Evolutionary conservation across 2,113 vertebrate genomes (phyloP).

Genomic region (Thomomys bottae): DNA sequence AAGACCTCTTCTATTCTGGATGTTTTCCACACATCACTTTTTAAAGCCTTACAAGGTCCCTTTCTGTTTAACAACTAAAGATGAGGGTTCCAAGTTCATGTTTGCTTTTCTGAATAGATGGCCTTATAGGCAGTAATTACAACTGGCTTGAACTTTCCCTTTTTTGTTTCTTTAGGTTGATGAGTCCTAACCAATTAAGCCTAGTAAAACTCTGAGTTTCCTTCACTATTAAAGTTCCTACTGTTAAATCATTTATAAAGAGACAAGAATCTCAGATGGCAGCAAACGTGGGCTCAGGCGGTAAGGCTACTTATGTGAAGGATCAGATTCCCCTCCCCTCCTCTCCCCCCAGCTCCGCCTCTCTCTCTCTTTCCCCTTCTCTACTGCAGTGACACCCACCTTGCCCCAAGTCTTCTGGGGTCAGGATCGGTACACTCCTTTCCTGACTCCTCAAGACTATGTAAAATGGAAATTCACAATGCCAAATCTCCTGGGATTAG

Average conservation of each 20-base stretch:
- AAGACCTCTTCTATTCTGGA: not conserved
- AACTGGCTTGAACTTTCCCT: not conserved
- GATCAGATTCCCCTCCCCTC: not conserved
- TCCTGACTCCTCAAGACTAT: not conserved
- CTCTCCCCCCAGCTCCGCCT: not conserved
- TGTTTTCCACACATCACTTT: not conserved
- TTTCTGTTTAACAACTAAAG: not conserved
- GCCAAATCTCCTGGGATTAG: slow-evolving; percentile 8
- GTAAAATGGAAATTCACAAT: not conserved
- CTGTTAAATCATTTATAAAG: not conserved
- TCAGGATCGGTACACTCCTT: not conserved
- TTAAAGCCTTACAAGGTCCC: slow-evolving; percentile 7
- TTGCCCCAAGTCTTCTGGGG: not conserved
- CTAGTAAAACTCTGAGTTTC: not conserved
- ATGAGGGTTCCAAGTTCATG: not conserved
- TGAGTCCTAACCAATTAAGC: slow-evolving; percentile 16
- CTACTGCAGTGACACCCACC: not conserved
- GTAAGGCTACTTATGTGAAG: not conserved
- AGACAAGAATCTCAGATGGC: not conserved
- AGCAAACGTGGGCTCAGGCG: not conserved
- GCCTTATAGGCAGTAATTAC: not conserved
- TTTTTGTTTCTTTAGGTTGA: not conserved
- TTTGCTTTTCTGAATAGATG: slow-evolving; percentile 37
- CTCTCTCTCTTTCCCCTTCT: not conserved
- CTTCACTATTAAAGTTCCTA: not conserved